Conservation (phyloP, 2,888 invertebrate species). For the Leucania comma region DNA sequence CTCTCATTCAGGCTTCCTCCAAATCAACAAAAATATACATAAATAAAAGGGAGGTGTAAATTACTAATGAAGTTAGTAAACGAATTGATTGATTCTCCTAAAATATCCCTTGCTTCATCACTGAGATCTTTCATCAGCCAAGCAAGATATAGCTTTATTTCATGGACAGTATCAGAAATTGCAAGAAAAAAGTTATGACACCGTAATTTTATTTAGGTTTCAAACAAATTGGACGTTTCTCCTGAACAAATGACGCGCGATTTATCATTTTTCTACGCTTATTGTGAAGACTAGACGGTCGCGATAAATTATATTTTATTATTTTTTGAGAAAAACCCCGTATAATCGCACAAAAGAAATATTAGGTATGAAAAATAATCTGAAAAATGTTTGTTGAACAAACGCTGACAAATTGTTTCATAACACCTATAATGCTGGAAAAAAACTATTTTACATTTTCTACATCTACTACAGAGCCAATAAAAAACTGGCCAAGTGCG, state of each 20-base stretch:
- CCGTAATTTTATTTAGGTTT: slow-evolving; percentile 43
- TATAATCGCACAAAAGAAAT: slow-evolving; percentile 3
- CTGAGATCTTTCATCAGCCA: neutral
- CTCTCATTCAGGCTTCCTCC: no score
- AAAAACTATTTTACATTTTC: neutral
- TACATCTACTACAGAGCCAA: no score
- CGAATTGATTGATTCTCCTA: no score
- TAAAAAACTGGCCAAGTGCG: no score
- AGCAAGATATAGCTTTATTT: neutral
- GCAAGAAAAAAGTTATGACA: slow-evolving; percentile 32
- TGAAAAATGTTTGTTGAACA: neutral
- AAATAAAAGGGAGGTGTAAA: no score
- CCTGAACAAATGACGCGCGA: slow-evolving; percentile 37
- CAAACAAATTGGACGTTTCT: slow-evolving; percentile 43
- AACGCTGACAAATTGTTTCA: slow-evolving; percentile 3
- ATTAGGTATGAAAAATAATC: neutral
- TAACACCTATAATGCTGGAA: no score
- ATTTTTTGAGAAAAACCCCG: neutral
- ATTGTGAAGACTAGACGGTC: slow-evolving; percentile 32
- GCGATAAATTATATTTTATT: slow-evolving; percentile 26
- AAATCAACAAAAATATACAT: no score
- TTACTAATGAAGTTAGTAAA: no score
- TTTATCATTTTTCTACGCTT: slow-evolving; percentile 48
- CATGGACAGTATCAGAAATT: slow-evolving; percentile 20
- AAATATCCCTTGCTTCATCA: no score